Base-by-base conservation (phyloP, 2,888 invertebrate species). In the Beris morrisii region DNA sequence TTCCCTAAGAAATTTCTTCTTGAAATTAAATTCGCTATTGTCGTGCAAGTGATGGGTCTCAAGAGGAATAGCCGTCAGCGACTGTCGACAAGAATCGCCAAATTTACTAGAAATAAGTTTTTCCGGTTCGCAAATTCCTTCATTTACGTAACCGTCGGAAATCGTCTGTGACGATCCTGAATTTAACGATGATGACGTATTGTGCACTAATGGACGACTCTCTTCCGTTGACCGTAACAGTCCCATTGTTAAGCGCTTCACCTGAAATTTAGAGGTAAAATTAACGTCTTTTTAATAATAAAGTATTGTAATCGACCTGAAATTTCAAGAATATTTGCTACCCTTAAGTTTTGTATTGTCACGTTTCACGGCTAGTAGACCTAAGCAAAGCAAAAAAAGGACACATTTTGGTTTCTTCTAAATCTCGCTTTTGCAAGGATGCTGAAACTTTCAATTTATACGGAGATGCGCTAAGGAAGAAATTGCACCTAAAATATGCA, bases 71-170 rank as follows among this genome's bases (percentile, higher is more conserved):
- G 79, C 79, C 13, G 79, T 80, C 32, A 81, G 70, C 55, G 81
- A 80, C 73, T 81, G 80, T 15, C 79, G 75, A 67, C 80, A 81
- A 22, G 81, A 81, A 71, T 81, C 81, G 44, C 81, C 80, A 68
- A 80, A 81, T 69, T 80, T 80, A 72, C 76, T 80, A 22, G 79
- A 78, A 65, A 81, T 79, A 70, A 80, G 73, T 73, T 80, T 80
- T 71, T 87, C 86, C 46, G 84, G 83, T 74, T 91, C 91, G 68
- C 89, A 86, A 73, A 86, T 87, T 46, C 88, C 89, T 79, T 92
- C 91, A 82, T 91, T 91, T 73, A 91, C 89, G 82, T 91, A 92
- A 59, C 89, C 90, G 59, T 88, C 90, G 71, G 89, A 90, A 70
- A 88, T 83, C 66, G 90, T 89, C 69, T 90, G 84, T 12, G 86